Conservation (phyloP, 2,797 vertebrate species). For the Hippoglossus hippoglossus region DNA sequence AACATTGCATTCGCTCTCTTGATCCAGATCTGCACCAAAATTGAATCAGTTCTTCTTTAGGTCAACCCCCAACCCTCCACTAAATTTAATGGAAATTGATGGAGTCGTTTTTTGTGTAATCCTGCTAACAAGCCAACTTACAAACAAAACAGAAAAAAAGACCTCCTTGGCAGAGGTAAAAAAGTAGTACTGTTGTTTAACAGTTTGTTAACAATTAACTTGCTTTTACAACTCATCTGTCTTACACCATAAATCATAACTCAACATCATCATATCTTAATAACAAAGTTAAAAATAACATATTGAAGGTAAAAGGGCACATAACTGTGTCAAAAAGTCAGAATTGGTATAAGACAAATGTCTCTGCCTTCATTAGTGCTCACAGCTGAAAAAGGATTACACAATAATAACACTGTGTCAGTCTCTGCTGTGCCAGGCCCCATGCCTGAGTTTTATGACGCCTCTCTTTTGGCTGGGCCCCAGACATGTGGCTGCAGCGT, state of each 20-base stretch:
- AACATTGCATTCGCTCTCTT: too few relatives aligned
- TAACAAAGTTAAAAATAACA: background rate
- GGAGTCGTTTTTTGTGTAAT: too few relatives aligned
- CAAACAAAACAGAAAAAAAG: too few relatives aligned
- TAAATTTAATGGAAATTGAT: too few relatives aligned
- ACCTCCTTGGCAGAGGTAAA: too few relatives aligned
- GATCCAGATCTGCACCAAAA: too few relatives aligned
- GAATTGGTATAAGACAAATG: constrained; percentile 13
- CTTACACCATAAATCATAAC: background rate
- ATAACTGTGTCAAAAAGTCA: background rate
- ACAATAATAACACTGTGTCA: constrained; percentile 28
- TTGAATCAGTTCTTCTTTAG: too few relatives aligned
- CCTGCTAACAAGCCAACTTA: too few relatives aligned
- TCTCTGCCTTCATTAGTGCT: constrained; percentile 21
- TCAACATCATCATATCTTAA: background rate
- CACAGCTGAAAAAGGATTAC: constrained; percentile 22
- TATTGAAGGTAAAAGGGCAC: background rate
- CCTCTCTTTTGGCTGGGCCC: constrained; percentile 58
- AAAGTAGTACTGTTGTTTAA: too few relatives aligned
- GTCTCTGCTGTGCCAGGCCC: constrained; percentile 42
- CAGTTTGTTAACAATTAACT: too few relatives aligned
- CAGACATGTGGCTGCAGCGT: constrained; percentile 65
- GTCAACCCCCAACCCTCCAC: too few relatives aligned
- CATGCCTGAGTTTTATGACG: constrained; percentile 59
- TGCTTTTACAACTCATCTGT: too few relatives aligned